Conservation (phyloP, 1,140 invertebrate species). For the Anastrepha obliqua region DNA sequence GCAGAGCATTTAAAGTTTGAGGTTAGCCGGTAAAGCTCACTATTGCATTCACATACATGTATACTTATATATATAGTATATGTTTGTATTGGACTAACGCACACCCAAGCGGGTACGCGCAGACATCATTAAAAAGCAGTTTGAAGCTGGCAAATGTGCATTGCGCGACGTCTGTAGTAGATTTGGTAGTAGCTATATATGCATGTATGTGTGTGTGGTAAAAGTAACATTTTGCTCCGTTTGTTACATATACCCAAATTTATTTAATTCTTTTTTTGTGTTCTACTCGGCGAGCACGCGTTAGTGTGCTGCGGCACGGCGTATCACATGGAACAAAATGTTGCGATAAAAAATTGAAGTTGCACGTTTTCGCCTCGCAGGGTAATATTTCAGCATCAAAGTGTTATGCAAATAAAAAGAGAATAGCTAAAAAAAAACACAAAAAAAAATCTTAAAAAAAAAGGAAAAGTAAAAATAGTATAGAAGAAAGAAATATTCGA, state of each 20-base stretch:
- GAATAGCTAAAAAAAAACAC: background rate
- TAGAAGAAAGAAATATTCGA: background rate
- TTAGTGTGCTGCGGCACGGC: background rate
- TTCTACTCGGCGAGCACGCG: background rate
- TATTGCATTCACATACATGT: background rate
- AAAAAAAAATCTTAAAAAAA: background rate
- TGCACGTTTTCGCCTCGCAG: slow-evolving; percentile 72
- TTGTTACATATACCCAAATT: background rate
- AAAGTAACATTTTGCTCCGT: background rate
- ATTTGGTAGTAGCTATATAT: background rate
- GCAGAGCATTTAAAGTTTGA: background rate
- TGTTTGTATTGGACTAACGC: background rate
- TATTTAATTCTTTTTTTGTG: background rate
- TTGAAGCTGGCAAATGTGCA: background rate
- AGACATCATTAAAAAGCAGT: slow-evolving; percentile 50
- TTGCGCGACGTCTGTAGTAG: background rate
- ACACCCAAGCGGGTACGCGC: background rate
- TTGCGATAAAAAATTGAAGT: slow-evolving; percentile 62
- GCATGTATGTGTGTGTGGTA: background rate
- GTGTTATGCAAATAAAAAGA: slow-evolving; percentile 49
- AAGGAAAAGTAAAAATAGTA: background rate
- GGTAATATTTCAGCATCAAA: slow-evolving; percentile 71
- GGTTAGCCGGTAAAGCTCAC: background rate
- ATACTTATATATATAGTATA: background rate
- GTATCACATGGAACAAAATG: slow-evolving; percentile 47